Percentiles rank a stretch among this genome's conserved stretches.
phyloP scores from a whole-genome alignment of 2,888 invertebrate species.

The Drosophila anomalipes region DNA sequence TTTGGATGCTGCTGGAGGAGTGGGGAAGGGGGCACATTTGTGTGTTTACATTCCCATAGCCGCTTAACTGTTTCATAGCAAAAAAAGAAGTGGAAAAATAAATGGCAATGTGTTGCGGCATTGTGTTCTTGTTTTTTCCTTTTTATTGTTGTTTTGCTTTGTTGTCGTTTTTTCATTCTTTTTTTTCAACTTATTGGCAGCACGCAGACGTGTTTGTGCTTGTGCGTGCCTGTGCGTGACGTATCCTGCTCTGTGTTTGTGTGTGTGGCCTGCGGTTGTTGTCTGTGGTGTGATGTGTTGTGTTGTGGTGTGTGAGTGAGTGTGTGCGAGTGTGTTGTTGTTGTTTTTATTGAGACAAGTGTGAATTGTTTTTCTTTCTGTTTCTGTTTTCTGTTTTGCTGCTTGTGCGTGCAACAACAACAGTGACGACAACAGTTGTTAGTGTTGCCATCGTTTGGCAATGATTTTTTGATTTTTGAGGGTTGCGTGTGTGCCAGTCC shows the following conservation, averaged over 20 bases:
- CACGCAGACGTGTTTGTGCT: conserved; percentile 66
- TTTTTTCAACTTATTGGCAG: conserved; percentile 78
- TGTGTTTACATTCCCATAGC: conserved; percentile 71
- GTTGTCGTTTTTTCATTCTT: conserved; percentile 51
- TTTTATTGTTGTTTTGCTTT: conserved; percentile 58
- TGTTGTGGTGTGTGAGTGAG: conserved; percentile 50
- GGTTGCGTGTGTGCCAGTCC: conserved; percentile 61
- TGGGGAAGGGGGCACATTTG: conserved; percentile 22
- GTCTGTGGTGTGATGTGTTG: conserved; percentile 66
- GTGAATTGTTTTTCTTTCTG: conserved; percentile 78
- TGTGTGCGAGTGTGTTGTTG: conserved; percentile 40
- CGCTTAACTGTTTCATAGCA: conserved; percentile 71
- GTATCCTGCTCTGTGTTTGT: conserved; percentile 51
- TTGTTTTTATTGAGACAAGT: conserved; percentile 81
- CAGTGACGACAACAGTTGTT: conserved; percentile 57
- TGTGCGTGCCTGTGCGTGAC: conserved; percentile 64
- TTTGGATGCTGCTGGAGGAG: conserved; percentile 36
- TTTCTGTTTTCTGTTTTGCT: conserved; percentile 55
- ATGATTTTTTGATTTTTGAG: conserved; percentile 78
- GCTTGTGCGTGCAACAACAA: conserved; percentile 66
- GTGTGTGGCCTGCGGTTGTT: conserved; percentile 73
- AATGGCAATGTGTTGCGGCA: conserved; percentile 77
- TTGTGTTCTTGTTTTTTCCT: conserved; percentile 68
- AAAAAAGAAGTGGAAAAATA: conserved; percentile 40
- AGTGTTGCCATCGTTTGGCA: conserved; percentile 66